Evolutionary conservation across 2,888 invertebrate genomes (phyloP), one percentile per base, ranked within the genome.

Genomic region (Chalcis sispes): DNA sequence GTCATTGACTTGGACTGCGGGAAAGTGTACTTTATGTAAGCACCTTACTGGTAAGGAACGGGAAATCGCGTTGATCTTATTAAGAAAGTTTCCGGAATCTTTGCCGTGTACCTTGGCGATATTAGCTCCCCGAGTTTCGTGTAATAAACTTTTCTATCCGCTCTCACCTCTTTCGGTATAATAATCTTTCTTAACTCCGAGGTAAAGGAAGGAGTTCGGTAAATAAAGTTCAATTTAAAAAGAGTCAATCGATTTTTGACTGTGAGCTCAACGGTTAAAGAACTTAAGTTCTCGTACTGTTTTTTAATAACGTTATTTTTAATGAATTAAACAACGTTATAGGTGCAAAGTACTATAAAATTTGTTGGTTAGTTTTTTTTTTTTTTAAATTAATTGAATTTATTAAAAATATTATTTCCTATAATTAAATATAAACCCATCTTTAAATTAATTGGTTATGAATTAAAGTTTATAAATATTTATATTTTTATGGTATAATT

Each of bases 131-230:
- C 27, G 61, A 70, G 69, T 36, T 62, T 73, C 69, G 50, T 59
- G 69, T 64, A 64, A 73, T 65, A 73, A 77, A 69, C 72, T 77
- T 77, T 71, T 75, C 56, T 75, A 70, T 54, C 56, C n/a, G n/a
- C 56, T 54, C 13, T 29, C 32, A 25, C 25, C 69, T 64, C 52
- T 20, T 59, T 42, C 7, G 36, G 40, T 54, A 48, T 72, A 76
- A 67, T 72, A 76, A 72, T 76, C 66, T 72, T 27, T 25, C 36
- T 15, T 29, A 20, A n/a, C 25, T 20, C 13, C 40, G 59, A 7
- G 18, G 15, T n/a, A 20, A 50, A 20, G 42, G 15, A 27, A 8
- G 13, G 2, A 59, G 58, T 65, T 64, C 27, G 32, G 32, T 65
- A 65, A 70, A 75, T 71, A 75, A 70, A 70, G 59, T 75, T 75